A percentile compares a stretch with the other conserved stretches of the same genome.
Evolutionary conservation across 2,888 invertebrate species (phyloP).

Genomic region (Monochamus alternatus): DNA sequence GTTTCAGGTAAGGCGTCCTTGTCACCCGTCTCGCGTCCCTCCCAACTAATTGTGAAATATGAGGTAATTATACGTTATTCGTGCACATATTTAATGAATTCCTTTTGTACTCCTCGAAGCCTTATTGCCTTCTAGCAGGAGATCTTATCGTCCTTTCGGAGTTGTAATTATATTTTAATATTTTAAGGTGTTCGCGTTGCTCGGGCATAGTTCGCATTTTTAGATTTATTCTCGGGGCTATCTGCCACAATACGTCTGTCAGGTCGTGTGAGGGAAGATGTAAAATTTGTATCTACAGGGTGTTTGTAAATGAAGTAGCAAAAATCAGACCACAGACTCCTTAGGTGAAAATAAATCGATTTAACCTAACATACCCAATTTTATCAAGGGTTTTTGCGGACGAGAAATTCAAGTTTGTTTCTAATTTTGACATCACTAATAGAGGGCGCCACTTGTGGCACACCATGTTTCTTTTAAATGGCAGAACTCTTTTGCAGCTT

Average conservation of each 20-base stretch:
- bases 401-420: no score
- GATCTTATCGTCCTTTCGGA: conserved; percentile 23
- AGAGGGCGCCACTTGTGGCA: no score
- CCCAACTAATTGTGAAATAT: conserved; percentile 49
- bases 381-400: no score
- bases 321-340: no score
- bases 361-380: no score
- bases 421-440: no score
- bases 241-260: neutral
- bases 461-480: no score
- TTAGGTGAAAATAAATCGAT: no score
- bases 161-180: conserved; percentile 22
- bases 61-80: conserved; percentile 49
- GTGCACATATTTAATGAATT: conserved; percentile 33
- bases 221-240: neutral
- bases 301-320: no score
- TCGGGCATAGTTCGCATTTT: neutral
- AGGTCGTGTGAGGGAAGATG: neutral
- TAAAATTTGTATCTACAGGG: neutral
- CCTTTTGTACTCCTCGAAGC: conserved; percentile 14
- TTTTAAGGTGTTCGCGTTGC: conserved; percentile 5
- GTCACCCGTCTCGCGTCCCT: conserved; percentile 31
- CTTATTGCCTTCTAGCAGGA: conserved; percentile 15
- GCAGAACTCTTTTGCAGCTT: no score
- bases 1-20: conserved; percentile 49